Evolutionary conservation across 2,797 vertebrate genomes (phyloP).

Genomic region (Ceryle rudis): DNA sequence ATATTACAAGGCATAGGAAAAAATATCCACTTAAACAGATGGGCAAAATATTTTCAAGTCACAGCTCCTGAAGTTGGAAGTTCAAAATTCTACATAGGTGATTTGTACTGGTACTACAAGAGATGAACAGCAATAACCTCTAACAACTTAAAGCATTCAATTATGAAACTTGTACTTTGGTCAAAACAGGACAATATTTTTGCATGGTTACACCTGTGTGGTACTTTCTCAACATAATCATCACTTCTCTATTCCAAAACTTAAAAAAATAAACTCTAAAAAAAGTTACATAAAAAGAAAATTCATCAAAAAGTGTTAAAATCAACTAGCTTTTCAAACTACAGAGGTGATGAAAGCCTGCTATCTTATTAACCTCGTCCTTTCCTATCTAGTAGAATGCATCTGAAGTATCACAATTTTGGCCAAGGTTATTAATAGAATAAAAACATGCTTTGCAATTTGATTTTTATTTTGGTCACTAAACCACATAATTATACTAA

Average conservation of each 20-base stretch:
- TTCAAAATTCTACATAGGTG: background rate
- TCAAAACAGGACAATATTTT: background rate
- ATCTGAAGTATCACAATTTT: background rate
- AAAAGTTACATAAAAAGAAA: background rate
- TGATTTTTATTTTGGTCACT: background rate
- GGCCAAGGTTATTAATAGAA: background rate
- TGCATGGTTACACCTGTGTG: background rate
- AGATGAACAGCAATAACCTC: background rate
- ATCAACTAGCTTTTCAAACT: background rate
- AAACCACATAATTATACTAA: conserved; percentile 17
- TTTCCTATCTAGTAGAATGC: background rate
- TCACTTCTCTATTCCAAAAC: background rate
- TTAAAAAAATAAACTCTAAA: background rate
- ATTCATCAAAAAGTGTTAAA: background rate
- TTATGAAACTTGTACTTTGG: background rate
- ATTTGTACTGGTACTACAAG: background rate
- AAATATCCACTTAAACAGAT: background rate
- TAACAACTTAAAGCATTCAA: background rate
- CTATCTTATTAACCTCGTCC: background rate
- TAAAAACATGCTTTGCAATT: background rate
- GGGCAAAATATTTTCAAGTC: background rate
- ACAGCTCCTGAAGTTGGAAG: background rate
- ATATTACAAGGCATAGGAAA: background rate
- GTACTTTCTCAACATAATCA: background rate
- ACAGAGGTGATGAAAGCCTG: background rate